Evolutionary conservation across 2,888 invertebrate species (phyloP).

Genomic region (Aphidoletes aphidimyza): DNA sequence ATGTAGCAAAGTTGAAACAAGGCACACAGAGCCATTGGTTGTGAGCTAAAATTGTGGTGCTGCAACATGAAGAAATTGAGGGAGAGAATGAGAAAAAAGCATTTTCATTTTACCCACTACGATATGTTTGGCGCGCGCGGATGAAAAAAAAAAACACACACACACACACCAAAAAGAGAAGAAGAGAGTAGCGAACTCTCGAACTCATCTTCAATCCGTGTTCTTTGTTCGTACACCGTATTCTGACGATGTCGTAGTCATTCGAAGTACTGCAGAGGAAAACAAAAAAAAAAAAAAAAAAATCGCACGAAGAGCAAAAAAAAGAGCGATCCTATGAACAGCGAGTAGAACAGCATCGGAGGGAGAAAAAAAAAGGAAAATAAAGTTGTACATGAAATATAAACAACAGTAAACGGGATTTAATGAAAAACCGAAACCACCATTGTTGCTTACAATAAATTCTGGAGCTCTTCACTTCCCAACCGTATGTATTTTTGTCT

Average conservation of each 20-base stretch:
- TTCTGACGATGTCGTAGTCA: neutral
- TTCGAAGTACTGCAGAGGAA: neutral
- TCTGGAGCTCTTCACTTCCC: neutral
- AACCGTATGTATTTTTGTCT: neutral
- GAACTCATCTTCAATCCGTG: neutral
- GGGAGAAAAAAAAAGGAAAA: neutral
- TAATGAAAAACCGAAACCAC: slow-evolving; percentile 52
- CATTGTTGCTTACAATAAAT: slow-evolving; percentile 47
- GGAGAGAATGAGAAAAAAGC: too few species aligned
- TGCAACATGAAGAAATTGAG: too few species aligned
- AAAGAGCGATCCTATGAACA: neutral
- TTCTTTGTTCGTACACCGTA: neutral
- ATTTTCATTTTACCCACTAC: too few species aligned
- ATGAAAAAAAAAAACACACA: too few species aligned
- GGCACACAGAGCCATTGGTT: too few species aligned
- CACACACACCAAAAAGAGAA: neutral
- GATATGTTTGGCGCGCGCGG: too few species aligned
- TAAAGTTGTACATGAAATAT: slow-evolving; percentile 33
- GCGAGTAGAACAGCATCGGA: neutral
- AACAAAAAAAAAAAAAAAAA: too few species aligned
- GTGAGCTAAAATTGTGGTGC: too few species aligned
- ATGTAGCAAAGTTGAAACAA: too few species aligned
- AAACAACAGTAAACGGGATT: slow-evolving; percentile 51
- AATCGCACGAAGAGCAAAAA: neutral
- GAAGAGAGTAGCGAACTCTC: neutral